Conservation (phyloP, 2,888 invertebrate genomes). For the Idaea aversata region DNA sequence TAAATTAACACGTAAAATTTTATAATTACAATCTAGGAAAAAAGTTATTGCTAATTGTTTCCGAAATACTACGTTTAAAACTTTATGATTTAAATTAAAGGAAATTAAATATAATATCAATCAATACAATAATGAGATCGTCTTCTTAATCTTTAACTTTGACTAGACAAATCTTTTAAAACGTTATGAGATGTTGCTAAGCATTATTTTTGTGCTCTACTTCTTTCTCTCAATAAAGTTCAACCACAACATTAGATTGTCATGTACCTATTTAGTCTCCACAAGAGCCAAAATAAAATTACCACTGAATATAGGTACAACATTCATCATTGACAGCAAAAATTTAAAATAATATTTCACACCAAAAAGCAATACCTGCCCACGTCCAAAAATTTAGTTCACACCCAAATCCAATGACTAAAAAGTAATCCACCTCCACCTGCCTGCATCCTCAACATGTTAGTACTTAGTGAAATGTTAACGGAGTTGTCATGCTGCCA, state of each 20-base stretch:
- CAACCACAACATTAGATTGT: background rate
- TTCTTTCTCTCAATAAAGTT: background rate
- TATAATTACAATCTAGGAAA: constrained; percentile 14
- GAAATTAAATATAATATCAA: background rate
- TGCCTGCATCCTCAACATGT: too few relatives aligned
- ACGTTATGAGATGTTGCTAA: constrained; percentile 16
- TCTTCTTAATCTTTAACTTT: constrained; percentile 5
- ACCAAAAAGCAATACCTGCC: too few relatives aligned
- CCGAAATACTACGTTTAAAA: background rate
- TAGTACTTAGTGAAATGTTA: too few relatives aligned
- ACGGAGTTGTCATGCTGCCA: too few relatives aligned
- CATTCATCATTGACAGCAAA: background rate
- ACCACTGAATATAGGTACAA: background rate
- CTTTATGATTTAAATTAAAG: background rate
- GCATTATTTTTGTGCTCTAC: constrained; percentile 11
- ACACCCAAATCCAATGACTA: too few relatives aligned
- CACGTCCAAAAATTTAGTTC: too few relatives aligned
- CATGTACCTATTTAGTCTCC: background rate
- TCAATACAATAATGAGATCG: background rate
- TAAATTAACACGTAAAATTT: background rate
- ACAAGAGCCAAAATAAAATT: background rate
- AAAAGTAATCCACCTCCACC: too few relatives aligned
- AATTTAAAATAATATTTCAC: too few relatives aligned
- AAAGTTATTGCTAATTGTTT: constrained; percentile 27
- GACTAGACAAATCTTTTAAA: constrained; percentile 4